phyloP scores from a whole-genome alignment of 2,888 invertebrate genomes.

The Mantis religiosa region DNA sequence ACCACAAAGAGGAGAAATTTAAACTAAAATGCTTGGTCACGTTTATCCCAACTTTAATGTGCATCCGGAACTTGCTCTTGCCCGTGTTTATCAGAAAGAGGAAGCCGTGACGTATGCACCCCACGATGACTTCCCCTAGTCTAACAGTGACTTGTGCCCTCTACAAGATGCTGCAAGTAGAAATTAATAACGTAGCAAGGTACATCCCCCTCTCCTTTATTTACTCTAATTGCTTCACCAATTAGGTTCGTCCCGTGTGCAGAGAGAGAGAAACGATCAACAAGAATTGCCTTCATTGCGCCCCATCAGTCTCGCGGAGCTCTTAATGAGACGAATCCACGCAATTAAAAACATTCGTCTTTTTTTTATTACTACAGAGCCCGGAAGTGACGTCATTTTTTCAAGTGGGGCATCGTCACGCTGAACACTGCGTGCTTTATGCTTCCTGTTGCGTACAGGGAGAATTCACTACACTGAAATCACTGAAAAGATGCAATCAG shows the following conservation, averaged over 20 bases:
- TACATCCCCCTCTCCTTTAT: not conserved
- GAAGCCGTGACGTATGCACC: not conserved
- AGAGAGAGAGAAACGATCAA: constrained; percentile 1
- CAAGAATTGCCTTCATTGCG: not conserved
- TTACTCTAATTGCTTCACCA: constrained; percentile 14
- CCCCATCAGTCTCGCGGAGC: not conserved
- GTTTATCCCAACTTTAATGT: not conserved
- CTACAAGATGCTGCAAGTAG: not conserved
- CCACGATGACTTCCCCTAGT: not conserved
- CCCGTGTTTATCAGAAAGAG: not conserved
- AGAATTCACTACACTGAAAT: not conserved
- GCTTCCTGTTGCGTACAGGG: not conserved
- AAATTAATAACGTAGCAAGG: constrained; percentile 9
- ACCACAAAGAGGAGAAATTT: not conserved
- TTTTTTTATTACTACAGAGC: not conserved
- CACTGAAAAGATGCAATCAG: not conserved
- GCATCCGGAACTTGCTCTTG: not conserved
- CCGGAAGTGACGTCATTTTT: not conserved
- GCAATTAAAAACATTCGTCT: not conserved
- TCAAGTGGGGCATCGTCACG: not conserved
- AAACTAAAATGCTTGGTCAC: not conserved
- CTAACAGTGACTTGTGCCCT: not conserved
- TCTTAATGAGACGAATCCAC: not conserved
- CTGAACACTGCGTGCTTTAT: not conserved
- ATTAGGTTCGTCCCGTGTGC: constrained; percentile 14